phyloP scores from a whole-genome alignment of 2,797 vertebrate species.

The Microchirus variegatus region DNA sequence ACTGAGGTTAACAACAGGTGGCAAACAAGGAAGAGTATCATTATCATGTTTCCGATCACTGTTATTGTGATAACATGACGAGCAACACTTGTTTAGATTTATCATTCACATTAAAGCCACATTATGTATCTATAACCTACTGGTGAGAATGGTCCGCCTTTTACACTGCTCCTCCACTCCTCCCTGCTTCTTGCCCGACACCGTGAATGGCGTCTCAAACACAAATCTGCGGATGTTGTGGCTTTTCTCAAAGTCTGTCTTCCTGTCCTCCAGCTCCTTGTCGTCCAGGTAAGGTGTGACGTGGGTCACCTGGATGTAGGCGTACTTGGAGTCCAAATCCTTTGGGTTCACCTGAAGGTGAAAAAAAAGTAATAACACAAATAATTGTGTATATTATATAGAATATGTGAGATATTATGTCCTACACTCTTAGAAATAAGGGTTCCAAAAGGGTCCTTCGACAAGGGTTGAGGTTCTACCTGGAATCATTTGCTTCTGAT shows the following conservation, averaged over 20 bases:
- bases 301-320: slow-evolving; percentile 99
- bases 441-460: too few species aligned
- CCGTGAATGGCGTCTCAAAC: slow-evolving; percentile 97
- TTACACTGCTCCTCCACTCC: slow-evolving; percentile 97
- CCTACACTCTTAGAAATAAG: too few species aligned
- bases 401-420: background rate
- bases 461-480: too few species aligned
- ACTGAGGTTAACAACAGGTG: slow-evolving; percentile 2
- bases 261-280: slow-evolving; percentile 94
- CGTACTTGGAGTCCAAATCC: slow-evolving; percentile 95
- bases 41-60: too few species aligned
- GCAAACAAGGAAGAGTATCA: background rate
- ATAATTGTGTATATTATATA: too few species aligned
- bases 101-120: too few species aligned
- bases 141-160: slow-evolving; percentile 91
- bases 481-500: too few species aligned
- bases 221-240: slow-evolving; percentile 97
- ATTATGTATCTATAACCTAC: slow-evolving; percentile 71
- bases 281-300: slow-evolving; percentile 93
- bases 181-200: slow-evolving; percentile 92
- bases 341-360: slow-evolving; percentile 91
- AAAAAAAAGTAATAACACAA: background rate
- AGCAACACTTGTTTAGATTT: too few species aligned
- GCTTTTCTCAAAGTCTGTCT: slow-evolving; percentile 94
- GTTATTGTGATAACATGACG: too few species aligned